Evolutionary conservation across 2,797 vertebrate species (phyloP).

Genomic region (Poecile montanus): DNA sequence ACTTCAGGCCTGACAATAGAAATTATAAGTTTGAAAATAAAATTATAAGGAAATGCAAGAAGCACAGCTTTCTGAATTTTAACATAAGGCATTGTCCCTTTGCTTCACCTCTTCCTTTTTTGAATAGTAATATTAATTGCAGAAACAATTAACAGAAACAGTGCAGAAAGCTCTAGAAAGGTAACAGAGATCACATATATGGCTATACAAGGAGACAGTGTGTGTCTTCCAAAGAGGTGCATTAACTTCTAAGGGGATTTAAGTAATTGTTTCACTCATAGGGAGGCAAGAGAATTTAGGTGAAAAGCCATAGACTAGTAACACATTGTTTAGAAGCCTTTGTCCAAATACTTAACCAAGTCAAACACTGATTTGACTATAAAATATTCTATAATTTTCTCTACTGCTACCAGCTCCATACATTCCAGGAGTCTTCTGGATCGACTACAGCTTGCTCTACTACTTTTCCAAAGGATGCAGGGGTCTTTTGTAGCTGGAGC

Average conservation of each 20-base stretch:
- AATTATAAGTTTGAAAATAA: not conserved
- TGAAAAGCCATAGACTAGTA: not conserved
- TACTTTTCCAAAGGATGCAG: not conserved
- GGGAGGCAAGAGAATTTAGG: not conserved
- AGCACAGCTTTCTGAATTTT: not conserved
- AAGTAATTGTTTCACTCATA: not conserved
- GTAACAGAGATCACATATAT: not conserved
- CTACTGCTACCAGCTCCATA: not conserved
- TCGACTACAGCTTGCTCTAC: too few species aligned
- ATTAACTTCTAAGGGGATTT: not conserved
- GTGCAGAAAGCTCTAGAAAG: not conserved
- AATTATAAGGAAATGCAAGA: not conserved
- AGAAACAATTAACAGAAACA: too few species aligned
- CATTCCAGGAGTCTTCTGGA: not conserved
- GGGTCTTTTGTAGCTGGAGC: not conserved
- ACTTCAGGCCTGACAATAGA: not conserved
- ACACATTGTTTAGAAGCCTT: not conserved
- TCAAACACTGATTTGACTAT: not conserved
- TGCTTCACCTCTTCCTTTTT: not conserved
- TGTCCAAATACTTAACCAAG: not conserved
- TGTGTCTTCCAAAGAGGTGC: not conserved
- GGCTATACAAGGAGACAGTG: not conserved
- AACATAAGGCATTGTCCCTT: not conserved
- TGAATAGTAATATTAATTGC: not conserved
- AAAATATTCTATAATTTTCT: not conserved